Conservation (phyloP, 64 coral and sea anemone genomes). For the Montipora efflorescens region DNA sequence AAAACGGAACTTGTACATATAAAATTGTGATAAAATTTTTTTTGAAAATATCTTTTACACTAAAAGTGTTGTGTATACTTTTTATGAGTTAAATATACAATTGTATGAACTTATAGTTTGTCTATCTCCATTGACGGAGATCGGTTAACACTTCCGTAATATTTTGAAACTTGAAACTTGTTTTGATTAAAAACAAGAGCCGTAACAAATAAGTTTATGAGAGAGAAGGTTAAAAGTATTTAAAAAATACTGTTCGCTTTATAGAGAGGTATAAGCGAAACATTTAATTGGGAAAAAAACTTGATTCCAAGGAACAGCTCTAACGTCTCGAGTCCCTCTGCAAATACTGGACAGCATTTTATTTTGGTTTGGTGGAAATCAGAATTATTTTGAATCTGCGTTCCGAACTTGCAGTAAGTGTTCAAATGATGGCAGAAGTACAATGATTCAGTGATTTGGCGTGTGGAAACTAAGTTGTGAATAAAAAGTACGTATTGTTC, state of each 20-base stretch:
- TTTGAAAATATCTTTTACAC: slow-evolving; percentile 45
- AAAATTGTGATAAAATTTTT: not conserved
- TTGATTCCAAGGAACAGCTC: no score
- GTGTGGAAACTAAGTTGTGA: no score
- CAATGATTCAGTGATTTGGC: no score
- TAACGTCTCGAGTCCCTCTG: no score
- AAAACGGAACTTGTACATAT: not conserved
- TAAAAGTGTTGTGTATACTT: slow-evolving; percentile 50
- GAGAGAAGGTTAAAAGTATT: not conserved
- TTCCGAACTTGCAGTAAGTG: no score
- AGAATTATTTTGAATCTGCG: no score
- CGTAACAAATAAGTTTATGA: not conserved
- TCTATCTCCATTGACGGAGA: slow-evolving; percentile 22
- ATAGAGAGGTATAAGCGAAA: no score
- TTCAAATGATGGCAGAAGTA: no score
- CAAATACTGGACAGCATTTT: no score
- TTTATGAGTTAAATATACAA: slow-evolving; percentile 2
- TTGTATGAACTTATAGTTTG: not conserved
- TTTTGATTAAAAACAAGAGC: slow-evolving; percentile 32
- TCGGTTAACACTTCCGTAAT: not conserved
- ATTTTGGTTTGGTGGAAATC: no score
- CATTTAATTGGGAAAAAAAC: no score
- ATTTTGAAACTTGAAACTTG: not conserved
- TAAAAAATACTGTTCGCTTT: not conserved
- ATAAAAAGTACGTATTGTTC: no score